Evolutionary conservation across 2,888 invertebrate genomes (phyloP).

Genomic region (Plagiodera versicolora): DNA sequence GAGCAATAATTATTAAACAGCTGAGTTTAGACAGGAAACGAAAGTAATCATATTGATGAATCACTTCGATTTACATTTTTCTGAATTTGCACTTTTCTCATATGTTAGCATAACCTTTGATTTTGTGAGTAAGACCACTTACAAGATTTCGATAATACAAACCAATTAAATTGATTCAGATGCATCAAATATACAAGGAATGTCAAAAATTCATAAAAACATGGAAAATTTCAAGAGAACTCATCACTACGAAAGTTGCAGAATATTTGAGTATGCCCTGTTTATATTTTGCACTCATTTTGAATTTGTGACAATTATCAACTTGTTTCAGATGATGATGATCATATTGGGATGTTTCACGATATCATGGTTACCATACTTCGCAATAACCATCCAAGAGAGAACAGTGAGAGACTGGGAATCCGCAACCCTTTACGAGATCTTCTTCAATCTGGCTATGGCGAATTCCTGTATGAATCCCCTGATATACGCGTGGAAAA

Average conservation of each 20-base stretch:
- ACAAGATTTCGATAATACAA: too few relatives aligned
- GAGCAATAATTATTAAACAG: not conserved
- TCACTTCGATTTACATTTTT: not conserved
- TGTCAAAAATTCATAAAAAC: too few relatives aligned
- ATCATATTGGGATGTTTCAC: conserved; percentile 79
- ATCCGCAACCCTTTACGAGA: conserved; percentile 46
- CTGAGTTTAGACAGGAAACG: not conserved
- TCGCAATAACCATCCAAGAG: conserved; percentile 59
- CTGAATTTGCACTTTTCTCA: too few relatives aligned
- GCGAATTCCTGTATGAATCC: conserved; percentile 82
- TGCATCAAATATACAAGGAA: too few relatives aligned
- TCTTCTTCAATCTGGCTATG: conserved; percentile 66
- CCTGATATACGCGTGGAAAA: conserved; percentile 84
- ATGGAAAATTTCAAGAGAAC: too few relatives aligned
- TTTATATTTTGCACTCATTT: too few relatives aligned
- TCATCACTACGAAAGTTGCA: too few relatives aligned
- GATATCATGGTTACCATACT: conserved; percentile 80
- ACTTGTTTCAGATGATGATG: conserved; percentile 68
- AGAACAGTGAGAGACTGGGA: conserved; percentile 37
- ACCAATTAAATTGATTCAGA: too few relatives aligned
- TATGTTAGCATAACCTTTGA: too few relatives aligned
- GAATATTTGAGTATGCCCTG: too few relatives aligned
- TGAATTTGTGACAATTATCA: too few relatives aligned
- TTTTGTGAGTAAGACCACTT: too few relatives aligned
- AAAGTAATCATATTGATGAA: not conserved